Base-by-base conservation (phyloP, 2,888 invertebrate species). In the Archips crataeganus region DNA sequence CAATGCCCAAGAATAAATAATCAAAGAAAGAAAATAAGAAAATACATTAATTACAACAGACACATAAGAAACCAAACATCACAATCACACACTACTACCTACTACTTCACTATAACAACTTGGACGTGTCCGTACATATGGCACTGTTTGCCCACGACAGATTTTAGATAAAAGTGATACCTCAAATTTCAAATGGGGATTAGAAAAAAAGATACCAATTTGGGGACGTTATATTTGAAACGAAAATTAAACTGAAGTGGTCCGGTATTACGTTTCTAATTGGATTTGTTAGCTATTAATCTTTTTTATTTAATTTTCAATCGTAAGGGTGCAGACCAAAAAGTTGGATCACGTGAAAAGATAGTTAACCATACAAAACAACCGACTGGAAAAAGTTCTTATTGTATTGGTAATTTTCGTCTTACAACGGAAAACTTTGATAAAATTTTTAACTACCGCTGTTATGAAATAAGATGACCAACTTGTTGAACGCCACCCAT, bases 181-280 rank as follows among this genome's bases (percentile, higher is more conserved):
- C 84, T 87, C 84, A 80, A 84, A 83, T 87, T 86, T 83, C 83
- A 81, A 82, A 70, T 80, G 80, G 81, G 86, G 86, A 84, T 85
- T 86, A 84, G 83, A 86, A 87, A 88, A 90, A 87, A 79, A 81
- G 85, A 88, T 81, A 87, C 87, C 87, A 86, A 85, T 85, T 85
- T 82, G 76, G 82, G 81, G 81, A 79, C 78, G 79, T 82, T 84
- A 83, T 81, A 84, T 84, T 85, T 78, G 75, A 77, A 80, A 49
- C 64, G 77, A 77, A 78, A 77, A 71, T 74, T 75, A 73, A 67
- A 51, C 61, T 65, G 70, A 79, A 82, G 80, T 82, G 80, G 77
- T 75, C 71, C 73, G 77, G 72, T 84, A 77, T 79, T 78, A 42
- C 59, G 78, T 86, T 84, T 78, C 82, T 80, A 82, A 84, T 86